Evolutionary conservation across 2,797 vertebrate species (phyloP), one percentile per base, ranked within the genome.

Genomic region (Lophotriccus pileatus): DNA sequence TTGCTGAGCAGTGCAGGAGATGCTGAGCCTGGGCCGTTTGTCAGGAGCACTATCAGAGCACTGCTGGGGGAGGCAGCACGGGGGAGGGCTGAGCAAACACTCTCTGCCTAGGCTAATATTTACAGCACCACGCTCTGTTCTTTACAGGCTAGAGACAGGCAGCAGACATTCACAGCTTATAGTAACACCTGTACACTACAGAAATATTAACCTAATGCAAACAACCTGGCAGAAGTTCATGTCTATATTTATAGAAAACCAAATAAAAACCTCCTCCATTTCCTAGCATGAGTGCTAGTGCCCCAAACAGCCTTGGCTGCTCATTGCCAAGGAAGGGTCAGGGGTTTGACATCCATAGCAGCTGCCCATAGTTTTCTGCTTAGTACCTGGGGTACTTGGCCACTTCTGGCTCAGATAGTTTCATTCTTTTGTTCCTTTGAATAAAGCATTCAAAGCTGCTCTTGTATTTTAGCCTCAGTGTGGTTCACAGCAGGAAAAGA

Each of bases 121-220:
- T 93, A 94, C 95, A 95, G 89, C 70, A 20, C 58, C 68, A 74
- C 28, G 19, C n/a, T 86, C 53, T 41, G 73, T 52, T 90, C 67
- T 84, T 90, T 91, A 69, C 16, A 36, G 78, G 50, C 49, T 62
- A 49, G 74, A 69, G 67, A 69, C 55, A 75, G 92, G 92, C 82
- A 93, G 79, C 70, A 84, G 86, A 75, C 64, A 92, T 87, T 86
- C 80, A 95, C 49, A 81, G 46, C 53, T 90, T 47, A 27, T 59
- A 78, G 62, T 73, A 96, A 86, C 94, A 97, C 87, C 94, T 96
- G 96, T 92, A 78, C 70, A 11, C 75, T 82, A 80, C 47, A 89
- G 95, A 96, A 96, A 95, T 91, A 97, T 96, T 95, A 97, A 94
- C 89, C 92, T 69, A 94, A 67, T 82, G 81, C 70, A 97, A 97